Conservation (phyloP, 2,888 invertebrate species). For the Bimastos eiseni region DNA sequence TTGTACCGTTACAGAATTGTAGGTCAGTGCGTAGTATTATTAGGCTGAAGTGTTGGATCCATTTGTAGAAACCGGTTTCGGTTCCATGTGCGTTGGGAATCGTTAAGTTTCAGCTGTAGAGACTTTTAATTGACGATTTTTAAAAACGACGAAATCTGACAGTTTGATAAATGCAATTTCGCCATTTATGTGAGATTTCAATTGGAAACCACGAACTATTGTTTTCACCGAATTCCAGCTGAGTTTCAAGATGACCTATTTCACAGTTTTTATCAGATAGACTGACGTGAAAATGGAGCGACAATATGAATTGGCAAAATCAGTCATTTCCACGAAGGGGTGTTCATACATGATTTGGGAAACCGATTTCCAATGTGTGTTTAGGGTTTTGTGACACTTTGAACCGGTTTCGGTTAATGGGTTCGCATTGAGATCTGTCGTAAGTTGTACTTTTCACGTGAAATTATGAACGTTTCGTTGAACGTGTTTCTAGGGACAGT, state of each 20-base stretch:
- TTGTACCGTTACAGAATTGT: conserved; percentile 5
- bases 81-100: background rate
- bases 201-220: background rate
- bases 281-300: background rate
- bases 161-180: too few species aligned
- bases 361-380: background rate
- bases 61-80: background rate
- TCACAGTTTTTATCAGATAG: background rate
- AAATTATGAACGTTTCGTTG: background rate
- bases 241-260: background rate
- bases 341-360: background rate
- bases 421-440: background rate
- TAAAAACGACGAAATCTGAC: background rate
- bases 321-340: background rate
- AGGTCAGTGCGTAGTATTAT: background rate
- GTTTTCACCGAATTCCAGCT: background rate
- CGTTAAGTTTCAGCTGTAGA: background rate
- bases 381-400: background rate
- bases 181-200: background rate
- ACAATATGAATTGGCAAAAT: background rate
- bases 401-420: background rate
- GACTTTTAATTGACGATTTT: too few species aligned
- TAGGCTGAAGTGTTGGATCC: background rate
- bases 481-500: background rate
- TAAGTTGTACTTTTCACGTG: background rate